Evolutionary conservation across 2,888 invertebrate genomes (phyloP).

Genomic region (Cheilosia soror): DNA sequence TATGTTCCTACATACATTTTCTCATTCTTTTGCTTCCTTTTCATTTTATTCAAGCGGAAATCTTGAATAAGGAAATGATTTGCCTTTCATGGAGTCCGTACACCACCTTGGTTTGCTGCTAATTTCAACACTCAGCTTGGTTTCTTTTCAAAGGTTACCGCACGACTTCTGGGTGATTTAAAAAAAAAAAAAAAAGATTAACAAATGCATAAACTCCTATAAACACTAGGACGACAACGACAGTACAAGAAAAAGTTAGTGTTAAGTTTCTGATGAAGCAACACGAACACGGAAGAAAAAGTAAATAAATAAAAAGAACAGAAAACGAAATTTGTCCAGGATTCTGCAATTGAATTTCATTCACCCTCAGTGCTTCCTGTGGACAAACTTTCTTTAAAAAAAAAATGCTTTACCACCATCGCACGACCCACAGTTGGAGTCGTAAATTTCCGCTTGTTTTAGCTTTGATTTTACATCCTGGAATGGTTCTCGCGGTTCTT

Average conservation of each 20-base stretch:
- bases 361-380: slow-evolving; percentile 39
- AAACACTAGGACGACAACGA: slow-evolving; percentile 48
- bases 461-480: slow-evolving; percentile 46
- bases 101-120: slow-evolving; percentile 51
- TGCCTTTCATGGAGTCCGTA: slow-evolving; percentile 61
- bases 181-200: slow-evolving; percentile 21
- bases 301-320: slow-evolving; percentile 42
- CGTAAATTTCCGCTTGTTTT: slow-evolving; percentile 59
- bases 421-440: slow-evolving; percentile 32
- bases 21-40: slow-evolving; percentile 20
- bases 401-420: slow-evolving; percentile 16
- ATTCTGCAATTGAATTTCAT: slow-evolving; percentile 69
- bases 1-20: not conserved
- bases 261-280: slow-evolving; percentile 60
- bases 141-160: slow-evolving; percentile 46
- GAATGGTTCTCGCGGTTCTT: not conserved
- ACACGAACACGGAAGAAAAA: slow-evolving; percentile 40
- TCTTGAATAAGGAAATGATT: slow-evolving; percentile 75
- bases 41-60: slow-evolving; percentile 69
- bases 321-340: slow-evolving; percentile 32
- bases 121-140: slow-evolving; percentile 67
- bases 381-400: slow-evolving; percentile 36
- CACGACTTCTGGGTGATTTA: slow-evolving; percentile 29
- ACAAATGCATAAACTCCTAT: slow-evolving; percentile 33
- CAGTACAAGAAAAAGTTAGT: slow-evolving; percentile 58